phyloP scores from a whole-genome alignment of 2,888 invertebrate species.

The Pediacus dermestoides region DNA sequence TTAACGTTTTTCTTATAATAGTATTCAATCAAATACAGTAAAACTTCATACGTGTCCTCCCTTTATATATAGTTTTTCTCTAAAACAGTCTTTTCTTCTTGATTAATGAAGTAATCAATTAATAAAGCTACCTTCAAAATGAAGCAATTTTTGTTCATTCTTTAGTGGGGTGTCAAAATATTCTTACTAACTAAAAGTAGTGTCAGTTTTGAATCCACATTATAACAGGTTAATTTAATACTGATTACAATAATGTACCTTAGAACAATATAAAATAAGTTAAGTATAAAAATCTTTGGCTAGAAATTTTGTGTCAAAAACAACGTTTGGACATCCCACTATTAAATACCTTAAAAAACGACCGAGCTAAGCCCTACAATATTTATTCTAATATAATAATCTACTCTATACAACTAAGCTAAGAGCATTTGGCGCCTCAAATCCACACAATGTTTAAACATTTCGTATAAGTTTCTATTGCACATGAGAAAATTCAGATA shows the following conservation, averaged over 20 bases:
- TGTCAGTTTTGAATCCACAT: too few species aligned
- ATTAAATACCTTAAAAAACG: conserved; percentile 14
- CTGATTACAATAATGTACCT: too few species aligned
- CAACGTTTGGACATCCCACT: conserved; percentile 17
- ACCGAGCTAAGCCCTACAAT: conserved; percentile 26
- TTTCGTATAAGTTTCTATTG: too few species aligned
- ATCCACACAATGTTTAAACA: too few species aligned
- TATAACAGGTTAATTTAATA: too few species aligned
- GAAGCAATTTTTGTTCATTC: conserved; percentile 17
- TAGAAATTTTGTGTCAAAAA: conserved; percentile 10
- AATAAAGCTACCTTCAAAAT: conserved; percentile 25
- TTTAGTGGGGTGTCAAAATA: conserved; percentile 17
- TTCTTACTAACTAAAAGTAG: too few species aligned
- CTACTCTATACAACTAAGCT: too few species aligned
- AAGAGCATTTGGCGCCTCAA: too few species aligned
- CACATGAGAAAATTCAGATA: too few species aligned
- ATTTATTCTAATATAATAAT: conserved; percentile 1
- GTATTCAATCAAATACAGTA: conserved; percentile 17
- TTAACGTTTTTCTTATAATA: conserved; percentile 24
- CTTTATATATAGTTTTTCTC: conserved; percentile 17
- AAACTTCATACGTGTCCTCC: conserved; percentile 23
- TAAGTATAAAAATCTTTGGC: conserved; percentile 6
- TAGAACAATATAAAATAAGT: neutral
- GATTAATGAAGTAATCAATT: conserved; percentile 20
- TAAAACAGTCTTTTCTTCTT: conserved; percentile 26